Conservation (phyloP, 2,888 invertebrate genomes). For the Drosophila emarginata region DNA sequence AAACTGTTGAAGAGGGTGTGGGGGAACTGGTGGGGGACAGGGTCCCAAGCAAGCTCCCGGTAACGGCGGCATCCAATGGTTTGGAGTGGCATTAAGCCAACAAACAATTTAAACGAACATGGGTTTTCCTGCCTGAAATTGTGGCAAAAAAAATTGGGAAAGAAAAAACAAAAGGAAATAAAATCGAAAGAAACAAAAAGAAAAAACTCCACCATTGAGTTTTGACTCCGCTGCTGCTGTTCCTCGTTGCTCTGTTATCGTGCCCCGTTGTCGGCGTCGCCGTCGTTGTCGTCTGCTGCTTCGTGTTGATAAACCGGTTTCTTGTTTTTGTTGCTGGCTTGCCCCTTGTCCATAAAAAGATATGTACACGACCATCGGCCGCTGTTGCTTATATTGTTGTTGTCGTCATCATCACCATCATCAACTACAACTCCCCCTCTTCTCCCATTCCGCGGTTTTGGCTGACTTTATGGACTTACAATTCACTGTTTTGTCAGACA, state of each 20-base stretch:
- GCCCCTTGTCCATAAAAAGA: slow-evolving; percentile 42
- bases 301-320: slow-evolving; percentile 73
- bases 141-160: slow-evolving; percentile 58
- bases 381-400: slow-evolving; percentile 19
- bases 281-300: slow-evolving; percentile 28
- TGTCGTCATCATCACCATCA: slow-evolving; percentile 3
- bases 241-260: slow-evolving; percentile 58
- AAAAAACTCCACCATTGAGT: slow-evolving; percentile 47
- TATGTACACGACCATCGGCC: slow-evolving; percentile 38
- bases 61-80: slow-evolving; percentile 18
- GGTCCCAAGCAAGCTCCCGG: slow-evolving; percentile 4
- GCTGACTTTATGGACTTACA: slow-evolving; percentile 25
- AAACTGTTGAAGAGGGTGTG: neutral
- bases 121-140: slow-evolving; percentile 71
- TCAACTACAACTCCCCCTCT: neutral
- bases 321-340: slow-evolving; percentile 38
- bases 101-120: slow-evolving; percentile 76
- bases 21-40: neutral
- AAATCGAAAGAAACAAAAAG: slow-evolving; percentile 20
- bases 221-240: slow-evolving; percentile 45
- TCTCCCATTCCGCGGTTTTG: slow-evolving; percentile 34
- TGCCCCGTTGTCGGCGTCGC: slow-evolving; percentile 48
- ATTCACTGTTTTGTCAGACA: slow-evolving; percentile 42
- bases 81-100: slow-evolving; percentile 71
- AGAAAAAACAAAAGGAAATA: slow-evolving; percentile 37